These are phyloP conservation scores for Liposcelis brunnea DNA, from an alignment of 2,888 invertebrate genomes.

Conservation along the genomic window DNA sequence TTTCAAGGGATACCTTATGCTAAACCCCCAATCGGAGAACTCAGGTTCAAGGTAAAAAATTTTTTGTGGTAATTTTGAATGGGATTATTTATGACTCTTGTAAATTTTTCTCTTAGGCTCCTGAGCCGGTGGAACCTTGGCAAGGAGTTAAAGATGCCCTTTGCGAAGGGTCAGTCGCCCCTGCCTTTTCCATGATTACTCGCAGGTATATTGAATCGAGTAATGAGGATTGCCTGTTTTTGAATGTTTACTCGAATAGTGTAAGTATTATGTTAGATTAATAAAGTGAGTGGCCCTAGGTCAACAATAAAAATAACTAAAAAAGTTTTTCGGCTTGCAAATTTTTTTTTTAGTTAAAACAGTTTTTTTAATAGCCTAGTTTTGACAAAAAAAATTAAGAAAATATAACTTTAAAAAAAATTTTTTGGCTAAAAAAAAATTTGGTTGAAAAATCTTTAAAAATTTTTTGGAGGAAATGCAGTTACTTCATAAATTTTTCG, in stretches of 20 bases:
- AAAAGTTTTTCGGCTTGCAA: too few relatives aligned
- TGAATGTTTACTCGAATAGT: conserved; percentile 54
- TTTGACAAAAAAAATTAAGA: too few relatives aligned
- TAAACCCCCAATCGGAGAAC: conserved; percentile 13
- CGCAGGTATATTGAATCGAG: conserved; percentile 19
- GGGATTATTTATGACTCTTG: neutral
- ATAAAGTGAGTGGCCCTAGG: too few relatives aligned
- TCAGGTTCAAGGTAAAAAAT: conserved; percentile 12
- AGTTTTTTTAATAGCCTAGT: too few relatives aligned
- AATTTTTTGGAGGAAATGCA: too few relatives aligned
- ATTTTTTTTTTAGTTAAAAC: too few relatives aligned
- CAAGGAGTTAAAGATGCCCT: conserved; percentile 32
- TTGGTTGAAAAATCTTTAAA: too few relatives aligned
- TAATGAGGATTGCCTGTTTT: conserved; percentile 52
- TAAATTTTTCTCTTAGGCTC: conserved; percentile 22
- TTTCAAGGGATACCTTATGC: conserved; percentile 13
- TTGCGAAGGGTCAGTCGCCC: conserved; percentile 20
- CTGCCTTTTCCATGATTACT: neutral
- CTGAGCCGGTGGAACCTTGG: conserved; percentile 28
- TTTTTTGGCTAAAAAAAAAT: too few relatives aligned
- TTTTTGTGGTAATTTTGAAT: neutral
- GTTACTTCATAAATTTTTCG: too few relatives aligned
- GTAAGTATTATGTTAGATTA: conserved; percentile 12
- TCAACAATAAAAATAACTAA: too few relatives aligned
- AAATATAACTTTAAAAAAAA: too few relatives aligned